Conservation (phyloP, 2,113 vertebrate genomes). For the Callionymus lyra region DNA sequence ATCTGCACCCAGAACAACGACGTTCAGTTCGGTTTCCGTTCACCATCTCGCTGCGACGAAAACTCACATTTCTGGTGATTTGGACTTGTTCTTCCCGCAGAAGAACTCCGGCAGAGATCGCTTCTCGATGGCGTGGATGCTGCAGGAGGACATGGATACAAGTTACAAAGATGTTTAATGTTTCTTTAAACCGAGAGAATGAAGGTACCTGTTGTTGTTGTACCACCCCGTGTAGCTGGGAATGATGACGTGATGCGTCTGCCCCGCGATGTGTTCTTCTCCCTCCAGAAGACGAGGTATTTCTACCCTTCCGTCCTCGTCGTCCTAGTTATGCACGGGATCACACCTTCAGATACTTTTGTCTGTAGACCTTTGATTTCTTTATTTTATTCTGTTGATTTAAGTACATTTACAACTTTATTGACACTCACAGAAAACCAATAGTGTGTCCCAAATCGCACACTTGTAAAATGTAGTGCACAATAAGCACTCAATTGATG, state of each 20-base stretch:
- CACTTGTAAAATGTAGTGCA: no score
- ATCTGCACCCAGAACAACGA: conserved; percentile 64
- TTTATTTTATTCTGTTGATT: no score
- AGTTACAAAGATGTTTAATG: no score
- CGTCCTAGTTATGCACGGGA: conserved; percentile 64
- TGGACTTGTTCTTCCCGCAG: conserved; percentile 95
- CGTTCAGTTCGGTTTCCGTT: not conserved
- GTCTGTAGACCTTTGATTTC: no score
- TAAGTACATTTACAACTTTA: no score
- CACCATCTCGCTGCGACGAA: not conserved
- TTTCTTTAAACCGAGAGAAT: not conserved
- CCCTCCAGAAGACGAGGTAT: conserved; percentile 76
- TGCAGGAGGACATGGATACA: conserved; percentile 24
- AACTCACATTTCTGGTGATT: conserved; percentile 93
- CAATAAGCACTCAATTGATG: no score
- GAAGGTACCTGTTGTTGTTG: conserved; percentile 88
- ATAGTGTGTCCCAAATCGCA: no score
- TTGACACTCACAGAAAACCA: no score
- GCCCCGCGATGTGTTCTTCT: conserved; percentile 88
- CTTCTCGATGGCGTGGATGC: conserved; percentile 90
- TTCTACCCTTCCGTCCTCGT: conserved; percentile 82
- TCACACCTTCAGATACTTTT: no score
- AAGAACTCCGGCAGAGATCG: conserved; percentile 94
- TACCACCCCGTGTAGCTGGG: conserved; percentile 96
- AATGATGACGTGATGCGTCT: conserved; percentile 96